These are phyloP conservation scores for Tenthredo amoena DNA, from an alignment of 2,888 invertebrate species.

Conservation along the genomic window DNA sequence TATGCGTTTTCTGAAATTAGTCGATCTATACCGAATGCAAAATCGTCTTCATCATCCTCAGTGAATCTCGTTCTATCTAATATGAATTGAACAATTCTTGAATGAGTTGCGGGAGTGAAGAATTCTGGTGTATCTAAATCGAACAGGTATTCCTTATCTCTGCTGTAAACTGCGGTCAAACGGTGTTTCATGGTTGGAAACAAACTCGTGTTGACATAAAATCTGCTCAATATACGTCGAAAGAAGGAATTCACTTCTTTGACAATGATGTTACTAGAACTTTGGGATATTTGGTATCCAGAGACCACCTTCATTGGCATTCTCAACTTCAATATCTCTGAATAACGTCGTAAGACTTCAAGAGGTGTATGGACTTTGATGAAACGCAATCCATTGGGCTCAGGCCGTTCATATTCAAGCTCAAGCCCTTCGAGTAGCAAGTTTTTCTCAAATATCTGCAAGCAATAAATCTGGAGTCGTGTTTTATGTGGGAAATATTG, in stretches of 20 bases:
- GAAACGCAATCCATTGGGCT: slow-evolving; percentile 86
- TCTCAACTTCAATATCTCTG: slow-evolving; percentile 94
- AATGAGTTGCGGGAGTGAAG: slow-evolving; percentile 92
- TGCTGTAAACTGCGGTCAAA: slow-evolving; percentile 93
- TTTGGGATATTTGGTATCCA: slow-evolving; percentile 83
- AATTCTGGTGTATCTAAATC: slow-evolving; percentile 90
- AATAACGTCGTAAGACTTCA: slow-evolving; percentile 90
- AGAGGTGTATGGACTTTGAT: slow-evolving; percentile 94
- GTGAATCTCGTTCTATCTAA: slow-evolving; percentile 92
- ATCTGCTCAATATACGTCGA: slow-evolving; percentile 80
- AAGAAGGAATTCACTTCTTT: slow-evolving; percentile 81
- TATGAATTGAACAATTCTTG: slow-evolving; percentile 95
- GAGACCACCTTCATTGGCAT: slow-evolving; percentile 96
- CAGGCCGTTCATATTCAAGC: slow-evolving; percentile 85
- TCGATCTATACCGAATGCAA: slow-evolving; percentile 90
- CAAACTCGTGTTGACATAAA: slow-evolving; percentile 84
- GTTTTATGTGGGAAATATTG: not conserved
- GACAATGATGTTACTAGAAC: slow-evolving; percentile 82
- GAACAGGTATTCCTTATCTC: slow-evolving; percentile 96
- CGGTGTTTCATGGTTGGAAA: slow-evolving; percentile 90
- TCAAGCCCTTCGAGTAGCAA: slow-evolving; percentile 87
- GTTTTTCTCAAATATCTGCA: slow-evolving; percentile 84
- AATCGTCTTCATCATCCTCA: slow-evolving; percentile 83
- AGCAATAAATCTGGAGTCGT: slow-evolving; percentile 29
- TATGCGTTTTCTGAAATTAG: slow-evolving; percentile 87